phyloP scores from a whole-genome alignment of 2,113 vertebrate genomes.

The Myotis yumanensis region DNA sequence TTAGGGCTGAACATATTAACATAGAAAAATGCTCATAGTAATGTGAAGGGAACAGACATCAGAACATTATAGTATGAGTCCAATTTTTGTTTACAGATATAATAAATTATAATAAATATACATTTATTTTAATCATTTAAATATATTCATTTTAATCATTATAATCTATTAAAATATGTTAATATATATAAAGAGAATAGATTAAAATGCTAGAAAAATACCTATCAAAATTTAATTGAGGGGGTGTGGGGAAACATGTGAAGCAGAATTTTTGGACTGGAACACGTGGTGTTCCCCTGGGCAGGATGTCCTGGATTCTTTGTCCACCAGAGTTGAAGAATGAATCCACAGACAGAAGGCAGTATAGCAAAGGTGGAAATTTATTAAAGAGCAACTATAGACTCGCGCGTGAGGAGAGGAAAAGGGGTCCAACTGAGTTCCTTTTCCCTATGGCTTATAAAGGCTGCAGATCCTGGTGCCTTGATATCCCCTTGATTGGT shows the following conservation, averaged over 20 bases:
- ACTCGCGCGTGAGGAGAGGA: no score
- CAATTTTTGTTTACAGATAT: background rate
- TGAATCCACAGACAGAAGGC: no score
- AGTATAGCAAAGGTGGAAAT: no score
- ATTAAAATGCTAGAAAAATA: constrained; percentile 33
- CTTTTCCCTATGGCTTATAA: no score
- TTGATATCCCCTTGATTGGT: no score
- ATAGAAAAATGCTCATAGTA: background rate
- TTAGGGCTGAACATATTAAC: background rate
- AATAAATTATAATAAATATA: background rate
- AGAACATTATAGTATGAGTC: background rate
- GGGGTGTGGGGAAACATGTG: background rate
- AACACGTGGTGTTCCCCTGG: no score
- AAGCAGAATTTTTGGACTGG: no score
- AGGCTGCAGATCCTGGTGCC: no score
- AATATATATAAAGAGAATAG: background rate
- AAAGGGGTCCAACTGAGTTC: no score
- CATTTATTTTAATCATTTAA: background rate
- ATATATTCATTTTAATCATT: background rate
- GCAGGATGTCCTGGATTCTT: no score
- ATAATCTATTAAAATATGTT: background rate
- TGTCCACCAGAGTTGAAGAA: no score
- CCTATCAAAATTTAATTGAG: background rate
- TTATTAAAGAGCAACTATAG: no score
- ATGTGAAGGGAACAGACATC: background rate